A percentile compares a stretch with the other conserved stretches of the same genome.
Conservation (phyloP, 1,140 invertebrate genomes). For the Penaeus indicus region DNA sequence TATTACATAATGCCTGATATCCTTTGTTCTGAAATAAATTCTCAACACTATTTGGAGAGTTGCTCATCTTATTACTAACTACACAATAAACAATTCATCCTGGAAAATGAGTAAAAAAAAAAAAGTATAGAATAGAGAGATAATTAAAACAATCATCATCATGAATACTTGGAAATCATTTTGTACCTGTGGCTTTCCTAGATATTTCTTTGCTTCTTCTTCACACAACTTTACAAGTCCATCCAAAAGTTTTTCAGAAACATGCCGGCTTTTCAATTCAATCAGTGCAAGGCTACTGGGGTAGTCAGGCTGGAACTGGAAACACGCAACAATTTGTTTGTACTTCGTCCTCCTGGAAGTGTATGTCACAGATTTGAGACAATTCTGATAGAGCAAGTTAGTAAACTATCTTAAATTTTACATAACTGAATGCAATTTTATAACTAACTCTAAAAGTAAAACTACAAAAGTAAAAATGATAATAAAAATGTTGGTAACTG, state of each 20-base stretch:
- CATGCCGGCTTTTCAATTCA: slow-evolving; percentile 82
- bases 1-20: too few species aligned
- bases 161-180: background rate
- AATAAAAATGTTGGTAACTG: background rate
- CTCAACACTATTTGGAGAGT: too few species aligned
- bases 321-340: slow-evolving; percentile 77
- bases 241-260: slow-evolving; percentile 77
- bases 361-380: slow-evolving; percentile 67
- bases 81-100: too few species aligned
- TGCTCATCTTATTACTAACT: too few species aligned
- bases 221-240: slow-evolving; percentile 78
- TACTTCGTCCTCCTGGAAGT: slow-evolving; percentile 73
- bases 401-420: too few species aligned
- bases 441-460: background rate
- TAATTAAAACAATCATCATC: background rate
- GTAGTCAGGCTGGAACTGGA: slow-evolving; percentile 79
- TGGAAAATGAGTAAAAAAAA: too few species aligned
- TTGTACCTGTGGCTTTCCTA: slow-evolving; percentile 73
- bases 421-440: too few species aligned
- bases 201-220: slow-evolving; percentile 76
- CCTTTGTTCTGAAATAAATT: too few species aligned
- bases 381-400: background rate
- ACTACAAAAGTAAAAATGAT: background rate
- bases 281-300: slow-evolving; percentile 75
- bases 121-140: background rate